phyloP scores from a whole-genome alignment of 2,888 invertebrate species.

The Scaptodrosophila latifasciaeformis region DNA sequence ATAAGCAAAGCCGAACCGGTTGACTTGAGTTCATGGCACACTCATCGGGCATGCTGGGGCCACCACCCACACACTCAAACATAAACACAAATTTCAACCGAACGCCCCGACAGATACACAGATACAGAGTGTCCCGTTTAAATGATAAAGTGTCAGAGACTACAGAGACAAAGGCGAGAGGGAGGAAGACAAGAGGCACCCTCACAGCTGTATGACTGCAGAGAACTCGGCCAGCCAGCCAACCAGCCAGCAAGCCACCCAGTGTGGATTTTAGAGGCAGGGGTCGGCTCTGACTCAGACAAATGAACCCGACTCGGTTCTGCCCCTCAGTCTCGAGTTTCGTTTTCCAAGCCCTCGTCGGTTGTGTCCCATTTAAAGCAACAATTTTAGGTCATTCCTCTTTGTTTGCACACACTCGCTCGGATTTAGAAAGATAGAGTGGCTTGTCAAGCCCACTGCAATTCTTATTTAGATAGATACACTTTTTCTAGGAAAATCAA shows the following conservation, averaged over 20 bases:
- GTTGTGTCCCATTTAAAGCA: conserved; percentile 49
- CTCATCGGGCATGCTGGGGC: not conserved
- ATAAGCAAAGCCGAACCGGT: conserved; percentile 42
- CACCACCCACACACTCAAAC: conserved; percentile 4
- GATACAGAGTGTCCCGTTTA: not conserved
- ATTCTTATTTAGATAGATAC: too few relatives aligned
- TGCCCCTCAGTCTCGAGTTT: too few relatives aligned
- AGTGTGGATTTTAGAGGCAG: conserved; percentile 27
- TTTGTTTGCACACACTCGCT: too few relatives aligned
- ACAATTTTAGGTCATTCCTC: conserved; percentile 60
- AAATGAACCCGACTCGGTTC: conserved; percentile 20
- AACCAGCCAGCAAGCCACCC: not conserved
- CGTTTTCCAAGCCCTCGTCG: too few relatives aligned
- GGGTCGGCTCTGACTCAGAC: conserved; percentile 32
- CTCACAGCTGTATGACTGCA: too few relatives aligned
- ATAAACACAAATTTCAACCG: conserved; percentile 5
- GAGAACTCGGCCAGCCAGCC: not conserved
- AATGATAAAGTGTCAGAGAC: conserved; percentile 1
- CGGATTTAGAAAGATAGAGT: too few relatives aligned
- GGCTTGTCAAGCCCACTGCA: not conserved
- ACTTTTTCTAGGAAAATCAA: too few relatives aligned
- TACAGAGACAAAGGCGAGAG: not conserved
- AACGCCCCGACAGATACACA: not conserved
- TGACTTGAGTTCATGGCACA: conserved; percentile 44
- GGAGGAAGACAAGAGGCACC: not conserved